Conservation (phyloP, 2,113 vertebrate species). For the Hemichromis elongatus region DNA sequence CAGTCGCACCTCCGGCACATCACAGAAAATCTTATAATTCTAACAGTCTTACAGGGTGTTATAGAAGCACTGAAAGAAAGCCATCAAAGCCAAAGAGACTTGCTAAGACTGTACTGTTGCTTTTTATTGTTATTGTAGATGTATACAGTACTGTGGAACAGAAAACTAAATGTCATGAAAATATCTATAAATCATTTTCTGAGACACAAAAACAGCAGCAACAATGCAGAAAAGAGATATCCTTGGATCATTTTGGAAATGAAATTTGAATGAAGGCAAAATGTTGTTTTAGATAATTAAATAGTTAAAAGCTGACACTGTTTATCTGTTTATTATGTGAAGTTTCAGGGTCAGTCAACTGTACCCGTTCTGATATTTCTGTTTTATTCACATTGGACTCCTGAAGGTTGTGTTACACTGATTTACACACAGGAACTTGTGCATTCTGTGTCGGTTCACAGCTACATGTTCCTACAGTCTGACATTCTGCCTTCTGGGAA, state of each 20-base stretch:
- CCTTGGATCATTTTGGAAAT: background rate
- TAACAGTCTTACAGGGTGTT: background rate
- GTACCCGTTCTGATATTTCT: background rate
- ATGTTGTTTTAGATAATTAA: background rate
- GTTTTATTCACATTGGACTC: background rate
- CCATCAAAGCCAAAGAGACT: background rate
- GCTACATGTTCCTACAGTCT: background rate
- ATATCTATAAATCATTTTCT: background rate
- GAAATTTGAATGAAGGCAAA: background rate
- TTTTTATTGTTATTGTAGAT: background rate
- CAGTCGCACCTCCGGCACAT: background rate
- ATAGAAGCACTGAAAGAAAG: background rate
- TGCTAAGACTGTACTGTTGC: background rate
- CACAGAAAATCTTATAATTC: background rate
- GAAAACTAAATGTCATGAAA: background rate
- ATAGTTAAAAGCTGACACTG: background rate
- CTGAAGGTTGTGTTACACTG: background rate
- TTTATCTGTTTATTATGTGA: background rate
- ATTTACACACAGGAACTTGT: constrained; percentile 12
- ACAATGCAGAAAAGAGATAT: background rate
- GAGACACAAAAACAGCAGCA: background rate
- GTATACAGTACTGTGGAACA: background rate
- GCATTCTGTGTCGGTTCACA: background rate
- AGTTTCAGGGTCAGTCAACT: background rate
- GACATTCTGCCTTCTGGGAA: constrained; percentile 18